Conservation (phyloP, 2,113 vertebrate genomes). For the Sigmodon hispidus region DNA sequence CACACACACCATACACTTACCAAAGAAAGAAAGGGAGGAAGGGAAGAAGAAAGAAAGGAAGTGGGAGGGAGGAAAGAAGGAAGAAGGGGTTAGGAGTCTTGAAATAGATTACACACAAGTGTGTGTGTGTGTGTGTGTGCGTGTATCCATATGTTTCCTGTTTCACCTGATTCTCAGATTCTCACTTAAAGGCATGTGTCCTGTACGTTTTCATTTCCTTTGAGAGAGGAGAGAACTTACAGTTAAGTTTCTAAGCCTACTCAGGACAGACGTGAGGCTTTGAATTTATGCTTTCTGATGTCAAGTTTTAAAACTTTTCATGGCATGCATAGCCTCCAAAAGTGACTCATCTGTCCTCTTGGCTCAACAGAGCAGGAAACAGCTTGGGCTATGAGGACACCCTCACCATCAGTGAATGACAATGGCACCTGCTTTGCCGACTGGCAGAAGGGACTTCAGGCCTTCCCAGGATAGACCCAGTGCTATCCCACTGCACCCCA, state of each 20-base stretch:
- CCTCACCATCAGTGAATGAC: background rate
- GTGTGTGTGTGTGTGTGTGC: too few species aligned
- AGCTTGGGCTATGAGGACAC: background rate
- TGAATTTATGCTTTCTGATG: background rate
- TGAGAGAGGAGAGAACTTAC: background rate
- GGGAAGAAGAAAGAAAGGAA: fast-evolving
- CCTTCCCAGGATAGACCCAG: background rate
- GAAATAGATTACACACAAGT: too few species aligned
- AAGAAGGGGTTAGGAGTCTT: background rate
- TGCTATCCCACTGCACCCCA: fast-evolving
- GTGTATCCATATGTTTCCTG: too few species aligned
- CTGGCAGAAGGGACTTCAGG: background rate
- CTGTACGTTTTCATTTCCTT: background rate
- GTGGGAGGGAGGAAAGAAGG: fast-evolving
- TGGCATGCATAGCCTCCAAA: background rate
- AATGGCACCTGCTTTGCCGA: fast-evolving
- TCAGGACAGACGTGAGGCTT: background rate
- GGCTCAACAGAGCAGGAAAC: background rate
- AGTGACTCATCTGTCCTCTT: background rate
- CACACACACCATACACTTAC: background rate
- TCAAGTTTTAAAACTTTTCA: background rate
- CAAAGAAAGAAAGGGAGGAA: background rate
- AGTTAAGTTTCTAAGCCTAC: background rate
- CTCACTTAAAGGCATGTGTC: background rate
- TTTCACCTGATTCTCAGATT: background rate